These are phyloP conservation scores for Hylomyscus alleni DNA, from an alignment of 2,797 vertebrate genomes.

Conservation along the genomic window DNA sequence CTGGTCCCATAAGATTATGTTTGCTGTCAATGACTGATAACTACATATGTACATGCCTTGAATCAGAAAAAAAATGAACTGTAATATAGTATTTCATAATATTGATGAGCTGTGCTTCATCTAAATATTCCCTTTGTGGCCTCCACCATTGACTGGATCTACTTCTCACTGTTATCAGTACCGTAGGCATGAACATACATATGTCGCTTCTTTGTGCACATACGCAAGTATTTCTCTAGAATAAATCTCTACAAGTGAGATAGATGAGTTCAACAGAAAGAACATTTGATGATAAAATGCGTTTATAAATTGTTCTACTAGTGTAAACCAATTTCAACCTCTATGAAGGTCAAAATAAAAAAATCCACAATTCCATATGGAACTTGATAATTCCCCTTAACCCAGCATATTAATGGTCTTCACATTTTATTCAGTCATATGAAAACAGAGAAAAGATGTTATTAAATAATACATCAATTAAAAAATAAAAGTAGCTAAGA, in stretches of 20 bases:
- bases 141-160: not conserved
- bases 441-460: not conserved
- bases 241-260: constrained; percentile 42
- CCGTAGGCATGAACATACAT: not conserved
- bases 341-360: not conserved
- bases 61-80: constrained; percentile 16
- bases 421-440: not conserved
- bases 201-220: not conserved
- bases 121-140: not conserved
- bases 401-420: not conserved
- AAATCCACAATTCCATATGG: not conserved
- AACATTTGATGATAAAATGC: not conserved
- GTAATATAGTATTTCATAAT: not conserved
- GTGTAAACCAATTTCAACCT: not conserved
- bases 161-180: not conserved
- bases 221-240: not conserved
- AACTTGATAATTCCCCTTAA: not conserved
- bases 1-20: not conserved
- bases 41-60: not conserved
- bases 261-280: not conserved
- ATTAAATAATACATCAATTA: constrained; percentile 37
- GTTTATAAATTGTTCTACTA: not conserved
- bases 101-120: not conserved
- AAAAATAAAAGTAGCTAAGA: not conserved
- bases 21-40: not conserved